A percentile compares a stretch with the other conserved stretches of the same genome.
phyloP scores from a whole-genome alignment of 2,113 vertebrate species.

The Triplophysa tibetana region DNA sequence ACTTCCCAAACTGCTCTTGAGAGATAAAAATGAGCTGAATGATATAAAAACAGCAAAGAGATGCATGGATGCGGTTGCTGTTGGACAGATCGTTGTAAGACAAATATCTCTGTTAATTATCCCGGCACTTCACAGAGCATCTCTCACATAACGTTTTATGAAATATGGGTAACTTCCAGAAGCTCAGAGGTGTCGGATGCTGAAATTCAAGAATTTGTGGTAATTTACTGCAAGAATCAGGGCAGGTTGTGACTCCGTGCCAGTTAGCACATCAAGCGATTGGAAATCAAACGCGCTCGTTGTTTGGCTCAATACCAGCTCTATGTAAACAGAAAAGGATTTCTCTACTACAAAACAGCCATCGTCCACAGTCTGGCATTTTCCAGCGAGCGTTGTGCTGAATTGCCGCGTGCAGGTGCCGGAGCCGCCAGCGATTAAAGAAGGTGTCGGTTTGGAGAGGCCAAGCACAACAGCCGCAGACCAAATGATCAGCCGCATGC shows the following conservation, averaged over 20 bases:
- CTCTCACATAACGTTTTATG: constrained; percentile 18
- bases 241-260: not conserved
- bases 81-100: constrained; percentile 27
- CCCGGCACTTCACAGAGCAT: constrained; percentile 43
- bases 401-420: constrained; percentile 52
- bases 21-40: constrained; percentile 24
- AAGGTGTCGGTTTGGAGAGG: constrained; percentile 37
- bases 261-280: constrained; percentile 23
- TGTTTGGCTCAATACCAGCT: constrained; percentile 5
- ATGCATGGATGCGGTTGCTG: not conserved
- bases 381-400: constrained; percentile 51
- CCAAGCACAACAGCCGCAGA: constrained; percentile 67
- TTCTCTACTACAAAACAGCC: constrained; percentile 30
- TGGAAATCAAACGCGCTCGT: not conserved
- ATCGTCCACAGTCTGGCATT: constrained; percentile 16
- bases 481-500: constrained; percentile 57
- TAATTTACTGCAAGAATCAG: not conserved
- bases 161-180: constrained; percentile 21
- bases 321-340: constrained; percentile 40
- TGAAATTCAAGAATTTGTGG: constrained; percentile 48
- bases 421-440: constrained; percentile 57
- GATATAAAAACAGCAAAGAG: constrained; percentile 22
- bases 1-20: constrained; percentile 19
- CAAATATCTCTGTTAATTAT: constrained; percentile 33
- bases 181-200: constrained; percentile 29